phyloP scores from a whole-genome alignment of 2,113 vertebrate genomes.

The Tautogolabrus adspersus region DNA sequence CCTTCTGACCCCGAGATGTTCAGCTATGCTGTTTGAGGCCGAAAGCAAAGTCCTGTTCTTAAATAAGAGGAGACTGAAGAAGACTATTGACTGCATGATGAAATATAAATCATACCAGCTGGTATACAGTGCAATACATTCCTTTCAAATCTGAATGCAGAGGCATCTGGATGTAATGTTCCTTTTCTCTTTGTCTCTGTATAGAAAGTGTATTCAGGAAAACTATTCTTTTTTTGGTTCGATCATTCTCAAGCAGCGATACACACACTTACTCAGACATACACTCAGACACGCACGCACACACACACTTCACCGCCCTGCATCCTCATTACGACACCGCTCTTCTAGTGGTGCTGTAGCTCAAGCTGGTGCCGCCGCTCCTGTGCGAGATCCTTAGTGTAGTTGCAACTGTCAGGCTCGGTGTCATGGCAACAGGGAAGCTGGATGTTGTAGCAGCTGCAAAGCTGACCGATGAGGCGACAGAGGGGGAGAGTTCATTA shows the following conservation, averaged over 20 bases:
- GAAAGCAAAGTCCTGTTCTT: slow-evolving; percentile 40
- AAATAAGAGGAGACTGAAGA: slow-evolving; percentile 36
- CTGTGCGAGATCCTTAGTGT: slow-evolving; percentile 89
- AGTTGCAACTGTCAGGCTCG: slow-evolving; percentile 79
- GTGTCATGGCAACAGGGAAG: slow-evolving; percentile 82
- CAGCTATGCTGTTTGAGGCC: slow-evolving; percentile 55
- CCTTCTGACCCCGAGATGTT: slow-evolving; percentile 26
- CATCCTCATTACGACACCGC: slow-evolving; percentile 74
- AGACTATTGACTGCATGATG: slow-evolving; percentile 54
- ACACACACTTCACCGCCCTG: slow-evolving; percentile 34
- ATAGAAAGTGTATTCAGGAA: slow-evolving; percentile 18
- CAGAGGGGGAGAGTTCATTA: slow-evolving; percentile 61
- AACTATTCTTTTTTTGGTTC: slow-evolving; percentile 57
- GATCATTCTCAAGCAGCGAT: slow-evolving; percentile 34
- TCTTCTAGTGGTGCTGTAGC: slow-evolving; percentile 86
- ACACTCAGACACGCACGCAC: slow-evolving; percentile 12
- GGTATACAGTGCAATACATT: slow-evolving; percentile 64
- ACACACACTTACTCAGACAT: slow-evolving; percentile 20
- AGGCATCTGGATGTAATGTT: slow-evolving; percentile 25
- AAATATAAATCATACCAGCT: slow-evolving; percentile 55
- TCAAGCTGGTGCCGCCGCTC: slow-evolving; percentile 87
- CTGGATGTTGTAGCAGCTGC: slow-evolving; percentile 78
- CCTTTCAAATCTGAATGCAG: slow-evolving; percentile 42
- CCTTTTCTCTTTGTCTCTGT: neutral
- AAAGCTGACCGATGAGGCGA: slow-evolving; percentile 51